These are phyloP conservation scores for Stigmatopora argus DNA, from an alignment of 2,113 vertebrate species.

Conservation along the genomic window DNA sequence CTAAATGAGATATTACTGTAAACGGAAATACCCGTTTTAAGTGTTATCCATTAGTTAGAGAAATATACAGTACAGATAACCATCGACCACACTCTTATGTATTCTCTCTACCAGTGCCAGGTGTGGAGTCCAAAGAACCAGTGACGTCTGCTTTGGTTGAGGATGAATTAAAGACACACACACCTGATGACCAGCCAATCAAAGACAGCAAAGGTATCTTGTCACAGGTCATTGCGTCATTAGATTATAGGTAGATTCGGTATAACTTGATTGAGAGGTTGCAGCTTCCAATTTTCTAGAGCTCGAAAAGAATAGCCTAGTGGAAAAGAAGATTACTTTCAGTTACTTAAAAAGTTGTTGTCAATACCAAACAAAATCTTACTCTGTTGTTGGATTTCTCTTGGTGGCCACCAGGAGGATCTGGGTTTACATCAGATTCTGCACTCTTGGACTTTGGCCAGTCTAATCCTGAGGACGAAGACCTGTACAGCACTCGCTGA, in stretches of 20 bases:
- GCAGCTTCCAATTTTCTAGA: neutral
- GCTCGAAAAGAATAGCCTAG: neutral
- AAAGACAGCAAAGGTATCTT: slow-evolving; percentile 32
- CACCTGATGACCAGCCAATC: slow-evolving; percentile 12
- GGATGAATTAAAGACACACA: neutral
- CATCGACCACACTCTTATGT: neutral
- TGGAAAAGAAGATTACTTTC: neutral
- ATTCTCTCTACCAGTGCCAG: slow-evolving; percentile 17
- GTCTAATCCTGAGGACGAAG: slow-evolving; percentile 80
- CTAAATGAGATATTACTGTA: no score
- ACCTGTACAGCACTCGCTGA: slow-evolving; percentile 87
- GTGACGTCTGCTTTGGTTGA: slow-evolving; percentile 17
- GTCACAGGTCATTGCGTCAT: no score
- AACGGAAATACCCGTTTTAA: no score
- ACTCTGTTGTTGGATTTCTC: slow-evolving; percentile 21
- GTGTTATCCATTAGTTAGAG: neutral
- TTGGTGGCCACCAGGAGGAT: slow-evolving; percentile 49
- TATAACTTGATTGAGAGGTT: neutral
- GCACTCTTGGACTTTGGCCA: slow-evolving; percentile 82
- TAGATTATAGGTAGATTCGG: neutral
- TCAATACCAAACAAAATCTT: neutral
- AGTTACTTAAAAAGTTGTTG: neutral
- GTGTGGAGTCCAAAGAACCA: slow-evolving; percentile 16
- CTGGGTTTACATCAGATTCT: slow-evolving; percentile 71
- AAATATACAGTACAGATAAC: neutral